Percentiles rank a stretch among this genome's conserved stretches.
phyloP scores from a whole-genome alignment of 2,113 vertebrate genomes.

The Syrrhaptes paradoxus region DNA sequence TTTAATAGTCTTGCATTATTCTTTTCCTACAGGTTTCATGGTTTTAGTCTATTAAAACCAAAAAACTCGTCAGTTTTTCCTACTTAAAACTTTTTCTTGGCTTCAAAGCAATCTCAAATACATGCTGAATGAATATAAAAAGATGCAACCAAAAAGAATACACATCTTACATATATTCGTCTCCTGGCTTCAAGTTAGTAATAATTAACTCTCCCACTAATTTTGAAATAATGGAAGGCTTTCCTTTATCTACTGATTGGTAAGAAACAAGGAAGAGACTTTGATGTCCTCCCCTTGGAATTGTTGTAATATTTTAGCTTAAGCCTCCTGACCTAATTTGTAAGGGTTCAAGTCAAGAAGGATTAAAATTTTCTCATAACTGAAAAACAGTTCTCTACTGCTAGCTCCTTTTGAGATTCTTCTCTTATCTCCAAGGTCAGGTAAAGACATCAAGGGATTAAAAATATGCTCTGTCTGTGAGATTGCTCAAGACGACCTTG shows the following conservation, averaged over 20 bases:
- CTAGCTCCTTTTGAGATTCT: not conserved
- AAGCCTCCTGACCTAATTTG: not conserved
- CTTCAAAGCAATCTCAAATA: not conserved
- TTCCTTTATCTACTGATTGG: constrained; percentile 5
- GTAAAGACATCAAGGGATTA: not conserved
- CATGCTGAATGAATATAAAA: not conserved
- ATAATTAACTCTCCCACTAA: not conserved
- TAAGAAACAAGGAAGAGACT: not conserved
- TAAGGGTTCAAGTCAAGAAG: not conserved
- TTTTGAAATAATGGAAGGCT: not conserved
- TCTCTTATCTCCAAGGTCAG: constrained; percentile 50
- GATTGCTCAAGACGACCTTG: not conserved
- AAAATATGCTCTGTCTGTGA: not conserved
- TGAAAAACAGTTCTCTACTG: not conserved
- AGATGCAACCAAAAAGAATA: not conserved
- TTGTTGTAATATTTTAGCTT: constrained; percentile 19
- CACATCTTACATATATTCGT: not conserved
- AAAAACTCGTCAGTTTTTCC: not conserved
- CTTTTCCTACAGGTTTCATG: not conserved
- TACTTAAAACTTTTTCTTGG: not conserved
- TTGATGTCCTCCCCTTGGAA: not conserved
- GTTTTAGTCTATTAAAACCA: not conserved
- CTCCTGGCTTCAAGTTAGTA: not conserved
- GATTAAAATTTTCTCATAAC: constrained; percentile 9
- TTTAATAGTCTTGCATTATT: not conserved